Evolutionary conservation across 2,888 invertebrate genomes (phyloP).

Genomic region (Hedychridium roseum): DNA sequence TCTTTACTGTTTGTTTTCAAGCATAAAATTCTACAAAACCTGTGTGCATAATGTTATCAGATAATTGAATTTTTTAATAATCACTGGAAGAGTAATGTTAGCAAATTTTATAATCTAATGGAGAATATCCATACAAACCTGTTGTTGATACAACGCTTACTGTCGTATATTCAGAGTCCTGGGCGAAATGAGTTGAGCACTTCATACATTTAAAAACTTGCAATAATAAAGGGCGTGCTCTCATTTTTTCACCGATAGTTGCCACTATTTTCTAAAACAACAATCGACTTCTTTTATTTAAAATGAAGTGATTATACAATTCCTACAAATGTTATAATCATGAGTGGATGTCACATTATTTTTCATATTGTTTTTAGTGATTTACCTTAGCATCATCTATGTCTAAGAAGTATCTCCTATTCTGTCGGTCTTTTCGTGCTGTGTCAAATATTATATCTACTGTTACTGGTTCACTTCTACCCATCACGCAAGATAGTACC

Average conservation of each 20-base stretch:
- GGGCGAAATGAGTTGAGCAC: conserved; percentile 70
- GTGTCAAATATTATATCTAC: conserved; percentile 72
- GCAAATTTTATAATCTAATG: too few relatives aligned
- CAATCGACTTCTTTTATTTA: conserved; percentile 5
- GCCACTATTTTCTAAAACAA: conserved; percentile 63
- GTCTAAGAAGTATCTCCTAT: conserved; percentile 69
- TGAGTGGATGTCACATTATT: conserved; percentile 1
- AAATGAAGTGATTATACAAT: conserved; percentile 2
- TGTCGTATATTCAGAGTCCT: conserved; percentile 59
- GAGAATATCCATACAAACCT: conserved; percentile 23
- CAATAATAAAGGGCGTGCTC: conserved; percentile 62
- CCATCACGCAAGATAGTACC: conserved; percentile 57
- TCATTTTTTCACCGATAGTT: conserved; percentile 64
- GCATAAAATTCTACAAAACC: too few relatives aligned
- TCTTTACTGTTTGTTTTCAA: too few relatives aligned
- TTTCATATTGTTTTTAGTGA: conserved; percentile 3
- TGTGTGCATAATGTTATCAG: too few relatives aligned
- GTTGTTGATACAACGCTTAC: conserved; percentile 22
- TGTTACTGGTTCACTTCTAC: conserved; percentile 62
- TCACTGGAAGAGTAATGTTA: too few relatives aligned
- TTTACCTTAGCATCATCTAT: conserved; percentile 67
- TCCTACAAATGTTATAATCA: neutral
- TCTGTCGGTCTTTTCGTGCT: conserved; percentile 67
- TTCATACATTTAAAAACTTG: conserved; percentile 68
- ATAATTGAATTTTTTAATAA: too few relatives aligned